Evolutionary conservation across 64 coral and sea anemone genomes (phyloP), one percentile per base, ranked within the genome.

Genomic region (Actinia tenebrosa): DNA sequence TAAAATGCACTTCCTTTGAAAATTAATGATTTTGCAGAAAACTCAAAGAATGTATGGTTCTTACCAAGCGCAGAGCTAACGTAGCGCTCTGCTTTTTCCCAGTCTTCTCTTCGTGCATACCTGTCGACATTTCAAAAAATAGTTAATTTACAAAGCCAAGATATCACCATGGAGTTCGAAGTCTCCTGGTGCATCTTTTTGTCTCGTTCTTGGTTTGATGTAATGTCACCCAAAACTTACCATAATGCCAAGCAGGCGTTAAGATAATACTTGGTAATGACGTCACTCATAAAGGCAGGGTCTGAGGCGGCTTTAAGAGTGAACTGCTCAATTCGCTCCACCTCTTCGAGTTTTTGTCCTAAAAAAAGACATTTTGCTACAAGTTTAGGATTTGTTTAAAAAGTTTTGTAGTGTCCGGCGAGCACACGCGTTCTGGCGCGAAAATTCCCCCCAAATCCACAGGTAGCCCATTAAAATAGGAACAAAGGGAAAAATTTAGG

Each of bases 201-300:
- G 47, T 50, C 47, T 50, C 47, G 47, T 3, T 50, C 47, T 50
- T 5, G 47, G 47, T 50, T 50, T 2, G 7, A 50, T 50, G 47
- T 50, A 50, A 50, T 1, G 47, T 50, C 7, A 50, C 47, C 0
- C 22, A 66, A 54, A 64, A 92, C 91, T 14, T 78, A 99, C 97
- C 97, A 99, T 53, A 95, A 80, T 6, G 93, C 91, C 17, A 99
- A 85, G 30, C 89, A 99, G 10, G 93, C 93, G 46, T 93, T 93
- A 13, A 95, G 89, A 30, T 99, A 95, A 82, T 91, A 95, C 84
- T 89, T 93, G 27, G 93, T 69, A 63, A 93, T 79, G 10, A 91
- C 3, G 44, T 99, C 97, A 66, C 64, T 78, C 22, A 88, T 86
- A 59, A 92, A 94, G 11, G 93, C 86, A 17, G 93, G 90, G 79